Evolutionary conservation across 2,888 invertebrate genomes (phyloP).

Genomic region (Dromius quadrimaculatus): DNA sequence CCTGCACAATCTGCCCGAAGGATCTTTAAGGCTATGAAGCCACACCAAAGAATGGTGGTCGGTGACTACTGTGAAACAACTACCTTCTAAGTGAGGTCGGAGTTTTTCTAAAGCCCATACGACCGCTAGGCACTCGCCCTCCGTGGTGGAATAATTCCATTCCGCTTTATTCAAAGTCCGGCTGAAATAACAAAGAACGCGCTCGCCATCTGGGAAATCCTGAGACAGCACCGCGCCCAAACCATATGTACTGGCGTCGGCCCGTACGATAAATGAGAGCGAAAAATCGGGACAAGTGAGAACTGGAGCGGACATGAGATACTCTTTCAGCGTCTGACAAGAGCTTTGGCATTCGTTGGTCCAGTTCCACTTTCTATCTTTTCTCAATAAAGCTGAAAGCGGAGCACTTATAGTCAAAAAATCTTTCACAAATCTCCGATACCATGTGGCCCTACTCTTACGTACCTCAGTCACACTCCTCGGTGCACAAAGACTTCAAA

Average conservation of each 20-base stretch:
- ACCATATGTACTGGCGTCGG: neutral
- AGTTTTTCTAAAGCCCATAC: constrained; percentile 46
- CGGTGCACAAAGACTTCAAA: constrained; percentile 46
- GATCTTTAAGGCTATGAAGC: constrained; percentile 11
- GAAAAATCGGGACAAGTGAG: constrained; percentile 8
- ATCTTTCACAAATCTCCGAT: constrained; percentile 49
- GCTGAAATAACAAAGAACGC: neutral
- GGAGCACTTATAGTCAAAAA: constrained; percentile 38
- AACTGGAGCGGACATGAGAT: neutral
- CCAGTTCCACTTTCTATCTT: neutral
- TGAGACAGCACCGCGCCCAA: constrained; percentile 28
- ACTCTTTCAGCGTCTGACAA: neutral
- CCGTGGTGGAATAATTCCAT: constrained; percentile 26
- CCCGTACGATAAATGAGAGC: constrained; percentile 21
- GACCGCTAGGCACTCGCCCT: constrained; percentile 44
- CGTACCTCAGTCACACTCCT: constrained; percentile 50
- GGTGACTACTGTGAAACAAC: constrained; percentile 45
- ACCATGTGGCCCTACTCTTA: constrained; percentile 54
- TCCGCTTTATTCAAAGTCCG: neutral
- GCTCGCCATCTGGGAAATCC: neutral
- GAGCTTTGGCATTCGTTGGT: neutral
- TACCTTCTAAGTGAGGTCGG: constrained; percentile 46
- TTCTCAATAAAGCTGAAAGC: constrained; percentile 1
- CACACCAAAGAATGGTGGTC: constrained; percentile 42
- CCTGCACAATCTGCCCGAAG: constrained; percentile 34